phyloP scores from a whole-genome alignment of 2,797 vertebrate species.

The Lacerta bilineata region DNA sequence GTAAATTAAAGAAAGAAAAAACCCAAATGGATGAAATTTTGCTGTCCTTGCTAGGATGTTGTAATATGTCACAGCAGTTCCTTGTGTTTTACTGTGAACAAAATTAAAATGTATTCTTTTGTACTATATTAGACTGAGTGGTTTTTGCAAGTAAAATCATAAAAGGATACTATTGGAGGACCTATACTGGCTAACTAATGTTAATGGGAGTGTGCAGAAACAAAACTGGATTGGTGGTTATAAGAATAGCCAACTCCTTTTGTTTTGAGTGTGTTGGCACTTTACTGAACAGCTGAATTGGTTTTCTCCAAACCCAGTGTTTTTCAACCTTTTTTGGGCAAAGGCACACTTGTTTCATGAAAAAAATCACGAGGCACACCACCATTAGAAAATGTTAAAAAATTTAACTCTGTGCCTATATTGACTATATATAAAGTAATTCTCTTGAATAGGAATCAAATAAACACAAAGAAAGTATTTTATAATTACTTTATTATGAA shows the following conservation, averaged over 20 bases:
- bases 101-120: constrained; percentile 97
- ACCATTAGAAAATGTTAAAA: no score
- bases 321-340: no score
- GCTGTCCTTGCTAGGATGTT: constrained; percentile 87
- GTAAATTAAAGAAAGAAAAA: constrained; percentile 39
- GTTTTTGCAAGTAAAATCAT: constrained; percentile 8
- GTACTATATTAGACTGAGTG: constrained; percentile 83
- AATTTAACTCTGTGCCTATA: no score
- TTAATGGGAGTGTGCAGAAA: accelerated
- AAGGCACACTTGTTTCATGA: no score
- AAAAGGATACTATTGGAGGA: not conserved
- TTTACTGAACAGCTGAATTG: no score
- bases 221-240: accelerated
- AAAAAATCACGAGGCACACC: no score
- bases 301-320: no score
- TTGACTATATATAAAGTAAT: no score
- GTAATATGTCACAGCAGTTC: constrained; percentile 93
- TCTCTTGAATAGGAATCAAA: no score
- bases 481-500: no score
- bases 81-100: constrained; percentile 99
- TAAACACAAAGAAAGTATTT: no score
- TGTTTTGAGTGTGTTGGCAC: not conserved
- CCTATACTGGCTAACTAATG: not conserved
- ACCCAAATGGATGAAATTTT: constrained; percentile 77
- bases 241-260: not conserved